Percentiles rank a stretch among this genome's conserved stretches.
Conservation (phyloP, 1,140 invertebrate species). For the Zaprionus capensis region DNA sequence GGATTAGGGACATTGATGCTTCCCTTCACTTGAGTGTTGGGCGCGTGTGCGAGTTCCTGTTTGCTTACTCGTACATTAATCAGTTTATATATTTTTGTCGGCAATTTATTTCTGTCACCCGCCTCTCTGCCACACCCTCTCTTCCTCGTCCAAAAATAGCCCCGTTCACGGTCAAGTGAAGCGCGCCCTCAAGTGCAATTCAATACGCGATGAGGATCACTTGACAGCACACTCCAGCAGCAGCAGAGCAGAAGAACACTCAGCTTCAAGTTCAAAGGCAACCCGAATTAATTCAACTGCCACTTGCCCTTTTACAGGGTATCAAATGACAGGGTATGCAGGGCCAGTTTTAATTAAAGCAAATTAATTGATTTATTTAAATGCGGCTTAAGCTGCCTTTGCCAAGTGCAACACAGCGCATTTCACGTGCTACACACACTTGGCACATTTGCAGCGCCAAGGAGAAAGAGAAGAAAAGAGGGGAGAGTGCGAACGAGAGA, state of each 20-base stretch:
- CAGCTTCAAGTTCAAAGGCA: not conserved
- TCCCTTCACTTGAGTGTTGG: slow-evolving; percentile 18
- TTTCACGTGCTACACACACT: not conserved
- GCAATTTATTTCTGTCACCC: slow-evolving; percentile 54
- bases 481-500: too few relatives aligned
- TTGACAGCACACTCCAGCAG: not conserved
- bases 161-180: not conserved
- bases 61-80: slow-evolving; percentile 62
- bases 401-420: not conserved
- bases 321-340: not conserved
- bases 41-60: slow-evolving; percentile 19
- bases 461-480: too few relatives aligned
- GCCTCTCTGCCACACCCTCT: not conserved
- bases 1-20: slow-evolving; percentile 55
- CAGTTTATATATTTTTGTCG: slow-evolving; percentile 63
- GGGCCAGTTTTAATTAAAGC: not conserved
- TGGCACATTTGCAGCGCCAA: not conserved
- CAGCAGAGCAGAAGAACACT: not conserved
- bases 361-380: slow-evolving; percentile 10
- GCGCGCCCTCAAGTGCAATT: not conserved
- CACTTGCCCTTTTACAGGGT: not conserved
- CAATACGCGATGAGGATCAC: slow-evolving; percentile 2
- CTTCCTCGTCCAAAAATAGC: not conserved
- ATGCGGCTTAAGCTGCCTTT: not conserved
- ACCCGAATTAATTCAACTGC: not conserved